phyloP scores from a whole-genome alignment of 1,140 invertebrate genomes.

The Drosophila pandora region DNA sequence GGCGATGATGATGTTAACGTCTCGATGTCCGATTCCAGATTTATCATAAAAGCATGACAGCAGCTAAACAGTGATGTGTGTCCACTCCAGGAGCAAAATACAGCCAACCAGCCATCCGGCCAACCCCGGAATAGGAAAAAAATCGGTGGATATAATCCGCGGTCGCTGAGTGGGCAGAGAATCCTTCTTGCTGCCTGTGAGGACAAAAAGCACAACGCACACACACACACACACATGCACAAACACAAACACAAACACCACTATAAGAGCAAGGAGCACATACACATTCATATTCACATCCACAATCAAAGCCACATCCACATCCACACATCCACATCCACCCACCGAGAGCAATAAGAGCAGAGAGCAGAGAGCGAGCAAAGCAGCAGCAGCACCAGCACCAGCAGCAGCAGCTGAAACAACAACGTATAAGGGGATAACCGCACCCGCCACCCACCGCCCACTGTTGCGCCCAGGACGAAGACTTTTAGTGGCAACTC shows the following conservation, averaged over 20 bases:
- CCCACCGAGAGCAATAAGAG: conserved; percentile 43
- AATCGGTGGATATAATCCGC: conserved; percentile 76
- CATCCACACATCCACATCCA: conserved; percentile 6
- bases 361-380: conserved; percentile 41
- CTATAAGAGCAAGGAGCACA: conserved; percentile 17
- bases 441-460: conserved; percentile 55
- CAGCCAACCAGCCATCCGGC: conserved; percentile 61
- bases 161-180: conserved; percentile 78
- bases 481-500: conserved; percentile 82
- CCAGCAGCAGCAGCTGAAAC: conserved; percentile 21
- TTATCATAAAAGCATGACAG: conserved; percentile 83
- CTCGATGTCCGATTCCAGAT: conserved; percentile 83
- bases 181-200: conserved; percentile 33
- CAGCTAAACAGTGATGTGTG: conserved; percentile 80
- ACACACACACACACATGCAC: conserved; percentile 35
- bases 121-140: conserved; percentile 78
- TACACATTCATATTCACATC: background rate
- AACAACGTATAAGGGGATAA: conserved; percentile 54
- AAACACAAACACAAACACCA: conserved; percentile 36
- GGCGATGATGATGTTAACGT: conserved; percentile 79
- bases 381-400: conserved; percentile 26
- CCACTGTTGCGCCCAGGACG: conserved; percentile 26
- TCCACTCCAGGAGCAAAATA: conserved; percentile 64
- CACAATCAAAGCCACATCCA: conserved; percentile 5
- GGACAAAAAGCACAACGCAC: conserved; percentile 73